Percentiles rank a stretch among this genome's conserved stretches.
These are phyloP conservation scores for Catajapyx aquilonaris DNA, from an alignment of 1,140 invertebrate species.

Conservation along the genomic window DNA sequence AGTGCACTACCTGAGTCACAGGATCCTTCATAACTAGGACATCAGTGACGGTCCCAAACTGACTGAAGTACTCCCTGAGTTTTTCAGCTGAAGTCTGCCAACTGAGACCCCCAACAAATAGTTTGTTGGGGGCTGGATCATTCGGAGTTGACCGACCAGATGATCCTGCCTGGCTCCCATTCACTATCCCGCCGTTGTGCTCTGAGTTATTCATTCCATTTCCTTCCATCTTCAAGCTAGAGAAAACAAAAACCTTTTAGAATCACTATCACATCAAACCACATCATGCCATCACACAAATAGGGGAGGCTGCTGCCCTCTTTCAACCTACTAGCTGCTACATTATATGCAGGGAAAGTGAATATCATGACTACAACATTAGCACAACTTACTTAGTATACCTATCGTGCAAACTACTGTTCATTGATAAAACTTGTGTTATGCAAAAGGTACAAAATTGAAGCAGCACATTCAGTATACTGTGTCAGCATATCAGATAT, in stretches of 20 bases:
- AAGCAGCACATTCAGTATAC: too few species aligned
- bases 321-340: too few species aligned
- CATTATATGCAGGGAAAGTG: too few species aligned
- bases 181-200: not conserved
- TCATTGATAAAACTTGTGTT: too few species aligned
- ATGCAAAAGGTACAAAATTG: too few species aligned
- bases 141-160: slow-evolving; percentile 18
- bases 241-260: not conserved
- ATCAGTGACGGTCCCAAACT: slow-evolving; percentile 79
- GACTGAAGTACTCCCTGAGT: slow-evolving; percentile 69
- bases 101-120: slow-evolving; percentile 73
- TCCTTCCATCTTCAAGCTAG: not conserved
- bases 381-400: too few species aligned
- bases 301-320: too few species aligned
- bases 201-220: not conserved
- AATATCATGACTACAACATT: too few species aligned
- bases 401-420: too few species aligned
- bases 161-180: slow-evolving; percentile 16
- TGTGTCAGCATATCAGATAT: too few species aligned
- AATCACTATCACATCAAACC: too few species aligned
- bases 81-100: slow-evolving; percentile 84
- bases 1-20: slow-evolving; percentile 81
- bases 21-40: slow-evolving; percentile 88
- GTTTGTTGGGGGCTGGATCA: slow-evolving; percentile 65
- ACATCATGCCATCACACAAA: too few species aligned